Conservation (phyloP, 2,113 vertebrate genomes). For the Macquaria australasica region DNA sequence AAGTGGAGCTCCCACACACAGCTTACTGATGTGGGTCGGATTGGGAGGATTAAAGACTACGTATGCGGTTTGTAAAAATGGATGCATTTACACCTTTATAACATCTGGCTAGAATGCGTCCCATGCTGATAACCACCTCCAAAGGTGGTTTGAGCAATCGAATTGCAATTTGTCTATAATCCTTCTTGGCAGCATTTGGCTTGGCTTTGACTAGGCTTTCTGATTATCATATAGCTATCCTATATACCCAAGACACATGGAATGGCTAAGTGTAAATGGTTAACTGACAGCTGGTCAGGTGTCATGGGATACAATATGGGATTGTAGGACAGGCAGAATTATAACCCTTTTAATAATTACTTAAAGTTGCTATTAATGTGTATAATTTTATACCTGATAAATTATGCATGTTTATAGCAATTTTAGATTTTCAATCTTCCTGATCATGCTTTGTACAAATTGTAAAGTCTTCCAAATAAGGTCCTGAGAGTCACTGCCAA, state of each 20-base stretch:
- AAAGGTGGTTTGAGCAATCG: neutral
- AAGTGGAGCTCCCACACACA: neutral
- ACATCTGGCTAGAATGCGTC: neutral
- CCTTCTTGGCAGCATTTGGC: neutral
- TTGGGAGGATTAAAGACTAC: neutral
- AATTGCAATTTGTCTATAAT: neutral
- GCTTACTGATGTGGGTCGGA: neutral
- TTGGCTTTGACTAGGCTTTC: neutral
- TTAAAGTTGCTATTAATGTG: neutral
- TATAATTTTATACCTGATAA: neutral
- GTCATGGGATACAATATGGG: neutral
- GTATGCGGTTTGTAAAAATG: neutral
- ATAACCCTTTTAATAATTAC: neutral
- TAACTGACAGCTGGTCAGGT: neutral
- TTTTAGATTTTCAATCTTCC: neutral
- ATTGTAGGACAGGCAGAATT: neutral
- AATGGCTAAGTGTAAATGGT: neutral
- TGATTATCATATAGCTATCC: neutral
- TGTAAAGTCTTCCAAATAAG: neutral
- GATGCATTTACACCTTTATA: neutral
- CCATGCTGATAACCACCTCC: neutral
- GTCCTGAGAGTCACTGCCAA: neutral
- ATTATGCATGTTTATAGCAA: conserved; percentile 6
- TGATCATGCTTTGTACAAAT: conserved; percentile 8
- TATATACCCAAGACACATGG: neutral